A percentile compares a stretch with the other conserved stretches of the same genome.
Evolutionary conservation across 2,888 invertebrate species (phyloP).

Genomic region (Macrosoma leucophasiata): DNA sequence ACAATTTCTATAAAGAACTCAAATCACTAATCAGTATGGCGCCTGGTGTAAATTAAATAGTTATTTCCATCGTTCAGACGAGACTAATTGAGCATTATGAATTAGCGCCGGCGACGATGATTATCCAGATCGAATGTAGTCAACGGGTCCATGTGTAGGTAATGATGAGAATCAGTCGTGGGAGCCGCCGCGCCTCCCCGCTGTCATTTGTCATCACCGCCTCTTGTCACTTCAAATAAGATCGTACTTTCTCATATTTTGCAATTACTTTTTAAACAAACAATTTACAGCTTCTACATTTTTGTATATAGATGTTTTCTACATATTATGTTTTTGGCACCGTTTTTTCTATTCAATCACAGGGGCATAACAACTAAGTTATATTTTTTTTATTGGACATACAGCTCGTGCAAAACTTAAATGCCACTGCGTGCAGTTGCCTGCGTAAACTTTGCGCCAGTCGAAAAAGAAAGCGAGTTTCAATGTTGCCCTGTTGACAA

Average conservation of each 20-base stretch:
- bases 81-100: constrained; percentile 28
- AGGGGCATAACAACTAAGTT: too few species aligned
- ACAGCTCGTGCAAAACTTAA: too few species aligned
- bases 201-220: constrained; percentile 68
- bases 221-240: constrained; percentile 55
- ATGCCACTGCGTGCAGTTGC: too few species aligned
- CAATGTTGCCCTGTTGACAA: too few species aligned
- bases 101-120: constrained; percentile 28
- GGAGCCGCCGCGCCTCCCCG: constrained; percentile 41
- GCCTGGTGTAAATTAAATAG: constrained; percentile 7
- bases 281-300: constrained; percentile 53
- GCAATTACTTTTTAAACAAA: constrained; percentile 64
- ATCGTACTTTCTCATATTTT: constrained; percentile 61
- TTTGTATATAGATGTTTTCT: too few species aligned
- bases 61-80: constrained; percentile 22
- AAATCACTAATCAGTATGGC: background rate
- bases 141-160: constrained; percentile 31
- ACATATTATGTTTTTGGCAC: too few species aligned
- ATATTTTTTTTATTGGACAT: too few species aligned
- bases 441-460: too few species aligned
- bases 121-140: constrained; percentile 33
- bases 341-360: too few species aligned
- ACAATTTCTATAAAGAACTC: too few species aligned
- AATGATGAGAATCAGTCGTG: constrained; percentile 58
- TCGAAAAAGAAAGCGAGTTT: too few species aligned